Evolutionary conservation across 2,797 vertebrate species (phyloP), one percentile per base, ranked within the genome.

Genomic region (Danio aesculapii): DNA sequence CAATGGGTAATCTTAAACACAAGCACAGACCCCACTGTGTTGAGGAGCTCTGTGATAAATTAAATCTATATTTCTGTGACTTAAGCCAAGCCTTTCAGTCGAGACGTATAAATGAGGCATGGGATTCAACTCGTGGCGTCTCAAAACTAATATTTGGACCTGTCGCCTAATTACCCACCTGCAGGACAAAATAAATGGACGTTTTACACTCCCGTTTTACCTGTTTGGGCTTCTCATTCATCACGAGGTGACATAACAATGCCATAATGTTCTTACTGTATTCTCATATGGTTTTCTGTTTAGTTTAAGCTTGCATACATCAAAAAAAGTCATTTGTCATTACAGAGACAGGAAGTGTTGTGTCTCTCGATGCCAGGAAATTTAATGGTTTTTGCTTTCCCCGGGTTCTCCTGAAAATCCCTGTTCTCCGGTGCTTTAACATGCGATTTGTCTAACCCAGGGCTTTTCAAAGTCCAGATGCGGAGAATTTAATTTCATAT

Each of bases 71-170:
- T 44, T 70, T 50, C 30, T 81, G 44, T 52, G 3, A 49, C 44
- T 70, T 69, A 47, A 43, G 21, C 8, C 53, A 69, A 69, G 21
- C 57, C 49, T 55, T 66, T 59, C 10, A 14, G 58, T 58, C 11
- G 13, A 67, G 61, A 73, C 14, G 1, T 78, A 19, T 41, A 79
- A 69, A 77, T 77, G 75, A 64, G 39, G 39, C 72, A 39, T 70
- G 43, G 21, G 14, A 58, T 71, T 61, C 64, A 70, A 68, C 64
- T 71, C 10, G 11, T 17, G 43, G 66, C 49, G 30, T 67, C 17
- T 81, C 19, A 78, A 72, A 62, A 75, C 74, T 63, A 79, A 84
- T 79, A 84, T 84, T 84, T 84, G 70, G 57, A 47, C 11, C 52
- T 50, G 16, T 21, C 14, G 73, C 79, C 67, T 47, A 70, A 79